A percentile compares a stretch with the other conserved stretches of the same genome.
These are phyloP conservation scores for Neodon shergylaensis DNA, from an alignment of 2,113 vertebrate species.

Conservation along the genomic window DNA sequence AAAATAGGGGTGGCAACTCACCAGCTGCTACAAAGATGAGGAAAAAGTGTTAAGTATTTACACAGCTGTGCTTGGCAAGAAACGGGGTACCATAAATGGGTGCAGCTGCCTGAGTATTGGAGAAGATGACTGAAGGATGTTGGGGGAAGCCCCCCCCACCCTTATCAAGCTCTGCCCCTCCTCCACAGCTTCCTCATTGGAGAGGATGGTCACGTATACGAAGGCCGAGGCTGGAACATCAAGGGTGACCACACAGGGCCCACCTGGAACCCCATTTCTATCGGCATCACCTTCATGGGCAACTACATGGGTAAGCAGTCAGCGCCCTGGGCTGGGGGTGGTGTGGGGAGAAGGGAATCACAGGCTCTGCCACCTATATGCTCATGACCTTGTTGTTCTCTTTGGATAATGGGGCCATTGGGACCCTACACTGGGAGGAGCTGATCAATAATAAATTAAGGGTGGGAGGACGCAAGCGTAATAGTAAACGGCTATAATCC, in stretches of 20 bases:
- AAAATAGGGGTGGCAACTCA: not conserved
- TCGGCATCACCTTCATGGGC: slow-evolving; percentile 75
- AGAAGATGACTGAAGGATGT: not conserved
- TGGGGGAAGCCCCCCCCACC: not conserved
- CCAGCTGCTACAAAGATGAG: not conserved
- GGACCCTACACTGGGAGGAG: not conserved
- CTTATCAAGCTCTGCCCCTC: not conserved
- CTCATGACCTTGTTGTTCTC: not conserved
- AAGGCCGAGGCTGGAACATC: slow-evolving; percentile 68
- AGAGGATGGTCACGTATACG: slow-evolving; percentile 71
- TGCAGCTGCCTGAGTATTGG: not conserved
- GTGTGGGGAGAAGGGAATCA: accelerated
- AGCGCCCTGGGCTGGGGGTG: accelerated
- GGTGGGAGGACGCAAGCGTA: no score
- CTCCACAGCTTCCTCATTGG: slow-evolving; percentile 72
- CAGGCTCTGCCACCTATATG: not conserved
- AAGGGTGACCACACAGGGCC: not conserved
- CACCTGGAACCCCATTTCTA: slow-evolving; percentile 56
- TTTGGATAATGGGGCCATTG: not conserved
- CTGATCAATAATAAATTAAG: not conserved
- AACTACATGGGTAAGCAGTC: slow-evolving; percentile 69
- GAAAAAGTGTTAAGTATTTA: not conserved
- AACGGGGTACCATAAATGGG: not conserved
- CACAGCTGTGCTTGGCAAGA: not conserved
- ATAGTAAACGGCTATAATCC: not conserved